phyloP scores from a whole-genome alignment of 2,888 invertebrate genomes.

The Heliothis peltigera region DNA sequence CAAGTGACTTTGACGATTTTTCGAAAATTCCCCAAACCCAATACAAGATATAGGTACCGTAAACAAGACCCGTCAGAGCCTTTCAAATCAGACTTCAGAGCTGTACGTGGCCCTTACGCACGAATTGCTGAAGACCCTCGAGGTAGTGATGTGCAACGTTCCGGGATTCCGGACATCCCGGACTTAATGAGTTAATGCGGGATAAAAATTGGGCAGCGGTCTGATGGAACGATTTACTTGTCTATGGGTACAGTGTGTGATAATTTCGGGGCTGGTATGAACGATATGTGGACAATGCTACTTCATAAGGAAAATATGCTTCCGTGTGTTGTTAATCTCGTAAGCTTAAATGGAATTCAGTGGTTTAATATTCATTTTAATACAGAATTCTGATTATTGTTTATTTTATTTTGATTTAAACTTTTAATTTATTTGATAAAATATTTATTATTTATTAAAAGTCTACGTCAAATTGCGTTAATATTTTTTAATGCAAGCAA shows the following conservation, averaged over 20 bases:
- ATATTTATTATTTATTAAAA: too few species aligned
- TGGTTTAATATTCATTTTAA: too few species aligned
- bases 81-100: conserved; percentile 59
- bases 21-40: conserved; percentile 22
- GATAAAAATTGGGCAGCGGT: background rate
- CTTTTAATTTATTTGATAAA: too few species aligned
- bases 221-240: conserved; percentile 9
- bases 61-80: conserved; percentile 59
- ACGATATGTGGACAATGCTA: too few species aligned
- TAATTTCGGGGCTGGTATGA: too few species aligned
- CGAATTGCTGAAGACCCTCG: conserved; percentile 60
- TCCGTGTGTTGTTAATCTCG: too few species aligned
- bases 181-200: conserved; percentile 34
- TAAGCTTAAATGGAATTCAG: too few species aligned
- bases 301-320: too few species aligned
- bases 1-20: background rate
- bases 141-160: conserved; percentile 49
- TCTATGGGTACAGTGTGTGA: background rate
- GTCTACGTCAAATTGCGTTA: too few species aligned
- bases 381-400: too few species aligned
- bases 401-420: too few species aligned
- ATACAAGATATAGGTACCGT: conserved; percentile 39
- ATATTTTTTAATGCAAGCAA: too few species aligned
- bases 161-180: conserved; percentile 26
- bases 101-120: conserved; percentile 62